These are phyloP conservation scores for Mus caroli DNA, from an alignment of 2,797 vertebrate species.

Conservation along the genomic window DNA sequence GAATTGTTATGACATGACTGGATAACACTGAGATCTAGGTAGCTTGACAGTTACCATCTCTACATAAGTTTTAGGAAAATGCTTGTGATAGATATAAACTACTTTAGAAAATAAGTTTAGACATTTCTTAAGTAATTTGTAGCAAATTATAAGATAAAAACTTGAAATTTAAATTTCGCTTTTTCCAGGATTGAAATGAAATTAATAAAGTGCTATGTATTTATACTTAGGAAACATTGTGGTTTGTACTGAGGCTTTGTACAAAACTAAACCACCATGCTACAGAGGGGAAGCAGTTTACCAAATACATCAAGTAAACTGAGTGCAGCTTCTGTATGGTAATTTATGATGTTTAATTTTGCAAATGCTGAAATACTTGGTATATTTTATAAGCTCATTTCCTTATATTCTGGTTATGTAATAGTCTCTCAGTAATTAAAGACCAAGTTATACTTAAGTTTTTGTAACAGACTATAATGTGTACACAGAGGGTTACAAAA, in stretches of 20 bases:
- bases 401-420: conserved; percentile 5
- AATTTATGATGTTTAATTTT: conserved; percentile 16
- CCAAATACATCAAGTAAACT: conserved; percentile 67
- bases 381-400: conserved; percentile 54
- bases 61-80: conserved; percentile 48
- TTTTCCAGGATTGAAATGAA: conserved; percentile 62
- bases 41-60: not conserved
- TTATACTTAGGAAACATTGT: conserved; percentile 73
- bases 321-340: conserved; percentile 65
- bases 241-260: conserved; percentile 65
- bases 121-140: conserved; percentile 38
- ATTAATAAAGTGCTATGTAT: conserved; percentile 66
- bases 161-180: conserved; percentile 43
- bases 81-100: conserved; percentile 7
- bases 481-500: not conserved
- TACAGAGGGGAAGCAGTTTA: conserved; percentile 60
- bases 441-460: conserved; percentile 18
- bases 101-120: not conserved
- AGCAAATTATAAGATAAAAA: conserved; percentile 43
- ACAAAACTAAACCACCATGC: conserved; percentile 48
- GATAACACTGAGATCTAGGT: not conserved
- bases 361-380: not conserved
- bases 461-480: conserved; percentile 31
- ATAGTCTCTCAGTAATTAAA: conserved; percentile 37
- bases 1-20: conserved; percentile 23